These are phyloP conservation scores for Euura lappo DNA, from an alignment of 1,140 invertebrate genomes.

Conservation along the genomic window DNA sequence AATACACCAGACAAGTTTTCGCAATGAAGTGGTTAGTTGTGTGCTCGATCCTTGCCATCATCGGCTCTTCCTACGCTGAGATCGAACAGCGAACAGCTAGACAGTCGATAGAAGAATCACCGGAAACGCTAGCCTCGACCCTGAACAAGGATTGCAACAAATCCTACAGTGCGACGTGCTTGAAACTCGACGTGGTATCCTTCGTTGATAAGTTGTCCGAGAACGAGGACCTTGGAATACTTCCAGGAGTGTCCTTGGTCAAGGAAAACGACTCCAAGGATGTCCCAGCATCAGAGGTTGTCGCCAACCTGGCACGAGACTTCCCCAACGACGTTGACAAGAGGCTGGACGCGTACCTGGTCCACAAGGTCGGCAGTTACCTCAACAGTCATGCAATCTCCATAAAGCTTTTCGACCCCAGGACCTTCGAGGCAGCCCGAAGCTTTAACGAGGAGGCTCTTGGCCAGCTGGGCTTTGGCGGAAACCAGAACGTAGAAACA, in stretches of 20 bases:
- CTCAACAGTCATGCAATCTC: slow-evolving; percentile 76
- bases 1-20: neutral
- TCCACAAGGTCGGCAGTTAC: slow-evolving; percentile 74
- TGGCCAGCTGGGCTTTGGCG: slow-evolving; percentile 44
- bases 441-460: slow-evolving; percentile 54
- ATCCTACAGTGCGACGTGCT: slow-evolving; percentile 75
- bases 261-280: slow-evolving; percentile 67
- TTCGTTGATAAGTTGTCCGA: slow-evolving; percentile 75
- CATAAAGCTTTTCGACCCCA: slow-evolving; percentile 73
- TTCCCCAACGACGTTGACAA: slow-evolving; percentile 78
- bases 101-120: slow-evolving; percentile 46
- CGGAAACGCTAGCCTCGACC: slow-evolving; percentile 33
- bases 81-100: slow-evolving; percentile 45
- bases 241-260: slow-evolving; percentile 75
- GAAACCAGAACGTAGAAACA: slow-evolving; percentile 36
- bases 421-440: slow-evolving; percentile 65
- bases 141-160: slow-evolving; percentile 70
- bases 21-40: slow-evolving; percentile 1
- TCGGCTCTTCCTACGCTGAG: slow-evolving; percentile 32
- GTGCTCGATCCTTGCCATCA: neutral
- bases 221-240: slow-evolving; percentile 67
- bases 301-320: slow-evolving; percentile 73
- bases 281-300: slow-evolving; percentile 68
- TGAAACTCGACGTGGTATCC: slow-evolving; percentile 81
- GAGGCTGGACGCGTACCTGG: slow-evolving; percentile 75